Conservation (phyloP, 2,797 vertebrate genomes). For the Numenius phaeopus region DNA sequence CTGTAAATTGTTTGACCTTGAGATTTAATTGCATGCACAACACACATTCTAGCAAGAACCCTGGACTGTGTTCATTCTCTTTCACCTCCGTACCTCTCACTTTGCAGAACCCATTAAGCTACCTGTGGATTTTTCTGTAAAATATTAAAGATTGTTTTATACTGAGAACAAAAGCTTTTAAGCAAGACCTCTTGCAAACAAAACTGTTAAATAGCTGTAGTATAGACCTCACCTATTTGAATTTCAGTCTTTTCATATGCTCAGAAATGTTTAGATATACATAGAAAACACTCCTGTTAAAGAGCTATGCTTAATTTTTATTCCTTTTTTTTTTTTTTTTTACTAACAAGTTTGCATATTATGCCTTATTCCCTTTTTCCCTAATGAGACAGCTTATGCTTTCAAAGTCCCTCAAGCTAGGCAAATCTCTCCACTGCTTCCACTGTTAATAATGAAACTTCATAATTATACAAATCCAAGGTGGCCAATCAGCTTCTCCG, state of each 20-base stretch:
- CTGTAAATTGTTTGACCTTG: conserved; percentile 93
- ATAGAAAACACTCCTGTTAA: conserved; percentile 44
- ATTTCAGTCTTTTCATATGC: conserved; percentile 33
- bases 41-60: conserved; percentile 84
- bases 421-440: conserved; percentile 84
- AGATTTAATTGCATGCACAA: conserved; percentile 91
- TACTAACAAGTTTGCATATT: conserved; percentile 86
- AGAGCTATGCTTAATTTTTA: conserved; percentile 74
- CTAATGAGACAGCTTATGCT: conserved; percentile 88
- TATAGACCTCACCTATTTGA: conserved; percentile 48
- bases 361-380: conserved; percentile 83
- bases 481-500: conserved; percentile 86
- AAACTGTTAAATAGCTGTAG: conserved; percentile 8
- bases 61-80: conserved; percentile 84
- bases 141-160: conserved; percentile 82
- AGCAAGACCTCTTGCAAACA: conserved; percentile 45
- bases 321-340: conserved; percentile 60
- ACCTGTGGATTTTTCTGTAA: conserved; percentile 85
- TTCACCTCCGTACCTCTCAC: conserved; percentile 78
- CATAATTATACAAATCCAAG: conserved; percentile 88
- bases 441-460: conserved; percentile 89
- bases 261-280: conserved; percentile 43
- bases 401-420: conserved; percentile 87
- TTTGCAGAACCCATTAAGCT: conserved; percentile 81
- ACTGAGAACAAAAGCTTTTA: conserved; percentile 76